Evolutionary conservation across 2,888 invertebrate species (phyloP), one percentile per base, ranked within the genome.

Genomic region (Caenorhabditis wallacei): DNA sequence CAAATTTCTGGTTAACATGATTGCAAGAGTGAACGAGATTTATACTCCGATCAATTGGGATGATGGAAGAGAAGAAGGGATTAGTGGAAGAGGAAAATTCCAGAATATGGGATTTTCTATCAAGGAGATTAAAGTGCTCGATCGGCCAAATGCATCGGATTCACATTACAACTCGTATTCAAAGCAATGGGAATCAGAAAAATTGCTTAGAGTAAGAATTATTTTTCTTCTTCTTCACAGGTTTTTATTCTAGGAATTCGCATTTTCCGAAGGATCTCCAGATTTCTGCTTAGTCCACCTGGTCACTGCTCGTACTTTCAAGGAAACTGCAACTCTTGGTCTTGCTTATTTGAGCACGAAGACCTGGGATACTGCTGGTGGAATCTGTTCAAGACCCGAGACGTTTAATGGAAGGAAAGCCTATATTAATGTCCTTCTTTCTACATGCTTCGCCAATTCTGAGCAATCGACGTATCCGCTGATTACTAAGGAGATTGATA

Each of bases 61-160:
- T 57, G 48, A 61, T 48, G 84, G 82, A 11, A 79, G 56, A 43
- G 84, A 85, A 30, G 66, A 79, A 3, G 40, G 56, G 1, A 71
- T 80, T 13, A 40, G 46, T 5, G 82, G 72, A n/a, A 75, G 84
- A 26, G 85, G 85, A 57, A 40, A 70, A 80, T 84, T 86, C n/a
- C 61, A 72, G n/a, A 84, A 84, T 56, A 72, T 86, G 69, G 85
- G 85, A 20, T 84, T 86, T 54, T 79, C 82, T 2, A 86, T 86
- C 59, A 86, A 86, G 43, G 85, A 86, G 46, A 71, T 86, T 43
- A 84, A 82, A 64, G 75, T 86, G 16, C 72, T 80, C 30, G 84
- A 86, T 22, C 59, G 69, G 5, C 80, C 80, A 43, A 70, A 76
- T 22, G 54, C 22, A 0, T 64, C 71, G n/a, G 56, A 63, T 1